These are phyloP conservation scores for Geococcyx californianus DNA, from an alignment of 2,113 vertebrate genomes.

Conservation along the genomic window DNA sequence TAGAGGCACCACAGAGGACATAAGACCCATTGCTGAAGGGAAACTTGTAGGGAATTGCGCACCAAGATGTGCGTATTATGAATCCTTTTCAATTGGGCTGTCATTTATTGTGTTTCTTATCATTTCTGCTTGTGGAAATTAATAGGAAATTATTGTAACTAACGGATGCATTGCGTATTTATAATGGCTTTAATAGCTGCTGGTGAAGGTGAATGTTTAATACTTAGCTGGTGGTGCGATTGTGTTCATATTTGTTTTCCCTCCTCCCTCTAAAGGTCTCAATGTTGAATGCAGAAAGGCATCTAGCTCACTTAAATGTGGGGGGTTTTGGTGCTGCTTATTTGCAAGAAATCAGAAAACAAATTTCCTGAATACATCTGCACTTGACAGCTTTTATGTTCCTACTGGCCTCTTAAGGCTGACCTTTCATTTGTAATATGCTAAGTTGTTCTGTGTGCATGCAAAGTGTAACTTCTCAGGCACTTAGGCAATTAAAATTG, in stretches of 20 bases:
- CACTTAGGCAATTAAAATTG: slow-evolving; percentile 11
- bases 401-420: neutral
- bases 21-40: neutral
- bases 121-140: neutral
- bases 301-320: neutral
- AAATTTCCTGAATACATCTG: slow-evolving; percentile 11
- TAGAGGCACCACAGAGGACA: neutral
- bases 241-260: accelerated
- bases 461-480: neutral
- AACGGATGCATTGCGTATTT: neutral
- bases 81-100: neutral
- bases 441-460: neutral
- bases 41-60: neutral
- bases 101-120: neutral
- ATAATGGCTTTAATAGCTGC: neutral
- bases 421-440: neutral
- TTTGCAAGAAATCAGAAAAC: neutral
- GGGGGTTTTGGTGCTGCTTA: neutral
- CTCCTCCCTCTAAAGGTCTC: neutral
- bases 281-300: neutral
- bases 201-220: neutral
- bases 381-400: neutral
- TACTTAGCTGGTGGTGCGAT: neutral
- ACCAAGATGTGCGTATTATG: neutral
- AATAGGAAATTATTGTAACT: neutral